Base-by-base conservation (phyloP, 1,140 invertebrate genomes). In the Zeugodacus cucurbitae region DNA sequence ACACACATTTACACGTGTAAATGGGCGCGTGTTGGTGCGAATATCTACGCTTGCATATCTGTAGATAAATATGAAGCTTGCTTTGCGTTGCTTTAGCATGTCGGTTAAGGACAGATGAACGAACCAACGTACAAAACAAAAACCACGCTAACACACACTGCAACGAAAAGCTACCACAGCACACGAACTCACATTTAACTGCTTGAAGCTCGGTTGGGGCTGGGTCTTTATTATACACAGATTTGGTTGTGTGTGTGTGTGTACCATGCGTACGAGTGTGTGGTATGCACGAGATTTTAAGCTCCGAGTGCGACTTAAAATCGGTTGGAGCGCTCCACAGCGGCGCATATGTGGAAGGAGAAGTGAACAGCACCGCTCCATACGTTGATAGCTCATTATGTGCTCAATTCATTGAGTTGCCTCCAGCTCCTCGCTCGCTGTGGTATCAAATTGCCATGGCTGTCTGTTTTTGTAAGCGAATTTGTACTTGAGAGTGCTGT, bases 61-160 rank as follows among this genome's bases (percentile, higher is more conserved):
- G 64, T 32, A 67, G 64, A 32, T 34, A 67, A 22, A 62, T 32
- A 32, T 32, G 34, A 74, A 74, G 67, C 67, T 74, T 74, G 67
- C 32, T 74, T 74, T 74, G 41, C 67, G 67, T 34, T 74, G 67
- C 41, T 48, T 44, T 82, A 82, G 37, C 74, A 82, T 82, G 10
- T 82, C 74, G 74, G 74, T 82, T 82, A 82, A 82, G 74, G 74
- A 82, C 74, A 54, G 74, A 82, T 32, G 74, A 82, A 82, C 37
- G 41, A 82, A 82, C 74, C 26, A 34, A 26, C 74, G 11, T 48
- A 82, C 32, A 22, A 70, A 70, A 74, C 37, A 37, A 74, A 74
- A 74, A n/a, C 58, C 58, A 62, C 58, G 3, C 58, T n/a, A 22
- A 62, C 58, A 26, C 58, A 62, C n/a, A 62, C 58, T 54, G 26